Conservation (phyloP, 1,140 invertebrate genomes). For the Rhynchophorus ferrugineus region DNA sequence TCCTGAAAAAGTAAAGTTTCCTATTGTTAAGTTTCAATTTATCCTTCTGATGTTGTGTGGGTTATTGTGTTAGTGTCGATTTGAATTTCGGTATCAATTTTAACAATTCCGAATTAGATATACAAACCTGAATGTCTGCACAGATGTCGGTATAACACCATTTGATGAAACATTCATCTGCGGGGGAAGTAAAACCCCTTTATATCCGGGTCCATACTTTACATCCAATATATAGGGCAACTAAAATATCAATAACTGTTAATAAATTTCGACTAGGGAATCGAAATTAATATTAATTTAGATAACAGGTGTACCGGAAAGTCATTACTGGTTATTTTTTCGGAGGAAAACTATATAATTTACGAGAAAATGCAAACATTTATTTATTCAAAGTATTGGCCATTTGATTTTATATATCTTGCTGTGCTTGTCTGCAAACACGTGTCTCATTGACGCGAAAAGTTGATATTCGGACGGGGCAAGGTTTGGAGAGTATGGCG, state of each 20-base stretch:
- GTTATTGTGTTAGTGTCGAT: not conserved
- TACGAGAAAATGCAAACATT: no score
- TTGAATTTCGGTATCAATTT: not conserved
- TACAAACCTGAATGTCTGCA: conserved; percentile 62
- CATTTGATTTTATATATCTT: no score
- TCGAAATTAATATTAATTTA: no score
- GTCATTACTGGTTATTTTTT: no score
- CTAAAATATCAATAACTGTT: conserved; percentile 44
- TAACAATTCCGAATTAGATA: conserved; percentile 8
- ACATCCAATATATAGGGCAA: conserved; percentile 68
- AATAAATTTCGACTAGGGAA: no score
- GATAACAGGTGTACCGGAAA: no score
- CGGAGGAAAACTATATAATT: no score
- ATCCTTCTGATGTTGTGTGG: conserved; percentile 12
- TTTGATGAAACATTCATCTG: conserved; percentile 71
- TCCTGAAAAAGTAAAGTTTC: conserved; percentile 46
- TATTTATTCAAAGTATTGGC: no score
- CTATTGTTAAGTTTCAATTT: not conserved
- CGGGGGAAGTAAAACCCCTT: conserved; percentile 63
- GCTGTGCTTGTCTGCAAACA: no score
- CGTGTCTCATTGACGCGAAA: no score
- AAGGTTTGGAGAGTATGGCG: no score
- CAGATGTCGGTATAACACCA: conserved; percentile 64
- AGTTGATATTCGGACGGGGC: no score
- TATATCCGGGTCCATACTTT: conserved; percentile 71